Percentiles rank a stretch among this genome's conserved stretches.
Evolutionary conservation across 2,797 vertebrate species (phyloP).

Genomic region (Pseudomugil tenellus): DNA sequence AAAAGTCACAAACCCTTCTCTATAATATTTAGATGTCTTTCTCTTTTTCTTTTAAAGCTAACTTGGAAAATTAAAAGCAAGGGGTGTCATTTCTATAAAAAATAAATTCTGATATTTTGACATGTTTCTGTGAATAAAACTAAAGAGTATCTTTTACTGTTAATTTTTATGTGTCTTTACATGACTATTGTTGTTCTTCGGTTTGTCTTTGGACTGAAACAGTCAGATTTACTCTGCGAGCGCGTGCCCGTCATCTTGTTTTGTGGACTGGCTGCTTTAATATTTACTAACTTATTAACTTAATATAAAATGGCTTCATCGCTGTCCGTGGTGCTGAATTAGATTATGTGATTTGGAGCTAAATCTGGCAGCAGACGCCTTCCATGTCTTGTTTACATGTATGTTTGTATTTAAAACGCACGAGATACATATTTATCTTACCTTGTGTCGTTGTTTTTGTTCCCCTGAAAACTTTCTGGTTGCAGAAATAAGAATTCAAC

Average conservation of each 20-base stretch:
- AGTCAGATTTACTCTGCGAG: too few species aligned
- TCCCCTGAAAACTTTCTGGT: not conserved
- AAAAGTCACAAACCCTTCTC: too few species aligned
- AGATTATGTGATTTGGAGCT: constrained; percentile 27
- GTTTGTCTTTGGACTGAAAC: too few species aligned
- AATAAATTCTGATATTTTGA: too few species aligned
- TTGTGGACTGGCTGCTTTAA: not conserved
- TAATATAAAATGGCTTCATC: constrained; percentile 5
- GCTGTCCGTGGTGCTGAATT: constrained; percentile 79
- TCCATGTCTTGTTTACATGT: not conserved
- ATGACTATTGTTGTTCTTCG: constrained; percentile 66
- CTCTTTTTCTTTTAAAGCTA: not conserved
- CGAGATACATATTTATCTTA: not conserved
- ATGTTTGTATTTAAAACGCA: not conserved
- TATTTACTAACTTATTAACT: constrained; percentile 4
- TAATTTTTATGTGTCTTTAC: constrained; percentile 1
- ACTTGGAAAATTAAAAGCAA: not conserved
- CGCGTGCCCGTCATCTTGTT: too few species aligned
- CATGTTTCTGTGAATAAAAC: not conserved
- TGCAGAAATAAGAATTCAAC: too few species aligned
- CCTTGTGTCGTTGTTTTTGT: not conserved
- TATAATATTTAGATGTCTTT: not conserved
- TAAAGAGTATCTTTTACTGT: not conserved
- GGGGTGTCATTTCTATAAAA: not conserved
- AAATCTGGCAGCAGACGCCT: not conserved